These are phyloP conservation scores for Timema podura DNA, from an alignment of 2,888 invertebrate genomes.

Conservation along the genomic window DNA sequence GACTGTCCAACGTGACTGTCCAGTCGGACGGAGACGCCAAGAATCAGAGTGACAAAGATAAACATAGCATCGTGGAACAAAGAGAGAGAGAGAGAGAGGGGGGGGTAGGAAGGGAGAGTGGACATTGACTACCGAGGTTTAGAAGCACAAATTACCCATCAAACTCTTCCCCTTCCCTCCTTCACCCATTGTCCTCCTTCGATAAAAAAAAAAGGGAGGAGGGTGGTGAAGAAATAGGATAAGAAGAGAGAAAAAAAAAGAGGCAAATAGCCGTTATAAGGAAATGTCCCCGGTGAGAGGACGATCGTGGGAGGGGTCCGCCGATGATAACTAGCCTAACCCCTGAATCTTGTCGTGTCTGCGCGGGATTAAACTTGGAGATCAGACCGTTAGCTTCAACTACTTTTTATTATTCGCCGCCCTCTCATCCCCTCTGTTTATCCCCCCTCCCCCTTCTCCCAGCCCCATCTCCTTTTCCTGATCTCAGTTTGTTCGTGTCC, in stretches of 20 bases:
- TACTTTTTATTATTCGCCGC: constrained; percentile 11
- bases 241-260: constrained; percentile 15
- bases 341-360: background rate
- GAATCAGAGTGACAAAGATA: background rate
- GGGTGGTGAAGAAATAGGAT: constrained; percentile 8
- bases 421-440: background rate
- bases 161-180: constrained; percentile 8
- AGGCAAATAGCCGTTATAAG: constrained; percentile 26
- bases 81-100: no score
- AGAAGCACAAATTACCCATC: constrained; percentile 22
- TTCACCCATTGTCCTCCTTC: constrained; percentile 16
- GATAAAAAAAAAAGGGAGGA: constrained; percentile 9
- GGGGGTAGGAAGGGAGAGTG: background rate
- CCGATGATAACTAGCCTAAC: constrained; percentile 13
- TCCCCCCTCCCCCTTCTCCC: background rate
- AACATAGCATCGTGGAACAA: background rate
- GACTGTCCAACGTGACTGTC: no score
- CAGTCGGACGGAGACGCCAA: no score
- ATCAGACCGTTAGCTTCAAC: constrained; percentile 18
- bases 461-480: constrained; percentile 11
- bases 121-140: constrained; percentile 14
- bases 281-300: constrained; percentile 22
- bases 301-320: background rate
- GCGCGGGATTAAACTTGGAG: constrained; percentile 21
- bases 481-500: constrained; percentile 13